Evolutionary conservation across 2,888 invertebrate genomes (phyloP), one percentile per base, ranked within the genome.

Genomic region (Eupithecia dodoneata): DNA sequence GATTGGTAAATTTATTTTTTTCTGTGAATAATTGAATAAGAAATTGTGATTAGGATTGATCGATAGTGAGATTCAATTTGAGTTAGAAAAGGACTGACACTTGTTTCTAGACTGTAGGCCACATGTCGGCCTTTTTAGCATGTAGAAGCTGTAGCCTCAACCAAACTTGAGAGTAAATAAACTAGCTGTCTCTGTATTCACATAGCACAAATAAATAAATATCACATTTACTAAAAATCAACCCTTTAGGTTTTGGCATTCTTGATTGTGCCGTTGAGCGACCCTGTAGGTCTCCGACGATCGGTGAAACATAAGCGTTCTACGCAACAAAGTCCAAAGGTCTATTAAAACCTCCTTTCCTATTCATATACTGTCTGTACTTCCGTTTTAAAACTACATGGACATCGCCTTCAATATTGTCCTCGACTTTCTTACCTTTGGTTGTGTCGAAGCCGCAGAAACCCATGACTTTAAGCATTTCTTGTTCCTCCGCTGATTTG

Each of bases 341-440:
- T 89, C 99, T 96, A 93, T 99, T 99, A 94, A 99, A 99, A 75
- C 99, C 99, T 81, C 99, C 99, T 93, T 99, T 99, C 80, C 99
- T 96, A 93, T 99, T 99, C 99, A 99, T 99, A 90, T 99, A 99
- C 94, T 99, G 99, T 85, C 99, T 97, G 92, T 99, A 99, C 94
- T 99, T 98, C 85, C 99, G 96, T 94, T 99, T 99, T 79, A 99
- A 96, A 81, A 99, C 98, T 77, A 99, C 98, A 91, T 99, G 99
- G 81, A 99, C 99, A 47, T 97, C 98, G n/a, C 99, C 99, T 75
- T 97, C 97, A 85, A 99, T 98, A 89, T 99, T 99, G 49, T 98
- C 99, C 0, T 97, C 97, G 0, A 99, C 99, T 94, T 98, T 98
- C 93, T 99, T 99, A 85, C 98, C 98, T 96, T 99, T 99, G 0